These are phyloP conservation scores for Ptilonorhynchus violaceus DNA, from an alignment of 2,113 vertebrate genomes.

Conservation along the genomic window DNA sequence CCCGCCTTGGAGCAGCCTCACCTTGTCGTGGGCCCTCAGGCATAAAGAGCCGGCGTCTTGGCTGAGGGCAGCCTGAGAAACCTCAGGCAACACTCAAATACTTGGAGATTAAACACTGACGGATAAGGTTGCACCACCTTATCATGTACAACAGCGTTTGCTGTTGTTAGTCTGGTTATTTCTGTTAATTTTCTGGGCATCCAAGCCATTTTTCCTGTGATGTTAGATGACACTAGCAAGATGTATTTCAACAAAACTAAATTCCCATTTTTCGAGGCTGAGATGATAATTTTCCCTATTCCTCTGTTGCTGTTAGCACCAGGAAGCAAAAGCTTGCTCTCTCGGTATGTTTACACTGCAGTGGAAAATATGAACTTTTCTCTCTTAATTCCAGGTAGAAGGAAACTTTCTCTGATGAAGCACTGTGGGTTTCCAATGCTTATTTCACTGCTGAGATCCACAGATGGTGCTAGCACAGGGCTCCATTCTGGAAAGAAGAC, in stretches of 20 bases:
- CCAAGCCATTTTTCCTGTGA: background rate
- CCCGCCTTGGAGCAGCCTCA: no score
- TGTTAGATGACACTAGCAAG: background rate
- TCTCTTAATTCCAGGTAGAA: background rate
- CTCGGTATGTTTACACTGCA: rapidly evolving
- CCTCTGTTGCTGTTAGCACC: background rate
- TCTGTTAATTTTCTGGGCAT: background rate
- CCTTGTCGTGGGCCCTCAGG: no score
- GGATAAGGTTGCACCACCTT: background rate
- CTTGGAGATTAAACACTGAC: background rate
- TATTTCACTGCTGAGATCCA: background rate
- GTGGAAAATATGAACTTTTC: background rate
- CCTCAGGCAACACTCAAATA: background rate
- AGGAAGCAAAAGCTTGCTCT: background rate
- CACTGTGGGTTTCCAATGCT: background rate
- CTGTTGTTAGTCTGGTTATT: background rate
- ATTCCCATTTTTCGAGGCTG: background rate
- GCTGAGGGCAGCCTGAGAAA: no score
- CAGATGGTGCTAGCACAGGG: background rate
- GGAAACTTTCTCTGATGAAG: background rate
- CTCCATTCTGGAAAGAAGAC: background rate
- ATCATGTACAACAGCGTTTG: background rate
- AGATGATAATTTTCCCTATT: background rate
- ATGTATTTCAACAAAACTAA: background rate
- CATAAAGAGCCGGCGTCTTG: no score